Evolutionary conservation across 2,888 invertebrate genomes (phyloP), one percentile per base, ranked within the genome.

Genomic region (Trachelus troglodyta): DNA sequence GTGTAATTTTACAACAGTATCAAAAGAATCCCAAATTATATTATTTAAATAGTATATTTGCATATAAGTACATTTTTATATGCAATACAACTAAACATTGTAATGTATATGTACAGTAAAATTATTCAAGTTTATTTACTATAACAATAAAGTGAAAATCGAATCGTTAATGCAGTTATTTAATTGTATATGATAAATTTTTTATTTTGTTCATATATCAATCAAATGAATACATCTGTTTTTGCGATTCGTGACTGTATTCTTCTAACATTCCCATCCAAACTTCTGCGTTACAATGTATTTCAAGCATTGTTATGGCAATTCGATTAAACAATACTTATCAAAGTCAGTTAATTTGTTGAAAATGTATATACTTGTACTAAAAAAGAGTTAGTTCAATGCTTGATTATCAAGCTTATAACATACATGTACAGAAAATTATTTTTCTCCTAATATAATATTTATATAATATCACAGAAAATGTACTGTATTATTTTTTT

Each of bases 401-500:
- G 56, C 40, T 56, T 56, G 23, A 56, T 56, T 56, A 56, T 56
- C 56, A 56, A 56, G 23, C 56, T 56, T 56, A 56, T 56, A 56
- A 23, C 23, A 56, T 56, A 56, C 23, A 56, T 23, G 56, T 56
- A 56, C 56, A 56, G 56, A 56, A 73, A 74, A 69, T 33, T 75
- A 35, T 37, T 76, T 78, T 75, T 80, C 76, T 77, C 35, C 34
- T 40, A 37, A 79, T 80, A 78, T 80, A 78, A 37, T 69, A 81
- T 75, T 79, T 69, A 76, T 56, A 56, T 79, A 79, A 78, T 86
- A 86, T 85, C 86, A 85, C 85, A 85, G 86, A 84, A 83, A 77
- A 77, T 78, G 34, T 81, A 79, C 77, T 83, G 76, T 78, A 81
- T 76, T n/a, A 68, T 37, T 68, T 40, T 75, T 78, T 73, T 68